Conservation (phyloP, 2,888 invertebrate genomes). For the Catocala sponsa region DNA sequence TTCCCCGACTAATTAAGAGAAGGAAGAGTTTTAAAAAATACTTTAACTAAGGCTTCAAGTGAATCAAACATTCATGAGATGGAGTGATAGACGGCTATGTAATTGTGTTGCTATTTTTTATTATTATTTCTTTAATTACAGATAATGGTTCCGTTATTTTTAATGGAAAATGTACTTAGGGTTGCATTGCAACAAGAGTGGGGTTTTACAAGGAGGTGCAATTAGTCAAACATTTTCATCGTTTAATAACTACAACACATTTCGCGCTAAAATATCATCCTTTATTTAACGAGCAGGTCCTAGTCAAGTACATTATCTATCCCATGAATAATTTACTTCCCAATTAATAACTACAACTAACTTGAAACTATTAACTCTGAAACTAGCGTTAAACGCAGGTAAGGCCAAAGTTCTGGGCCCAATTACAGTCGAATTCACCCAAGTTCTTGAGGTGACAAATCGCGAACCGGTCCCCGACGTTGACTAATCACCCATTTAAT, state of each 20-base stretch:
- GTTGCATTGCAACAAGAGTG: constrained; percentile 16
- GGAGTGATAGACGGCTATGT: constrained; percentile 64
- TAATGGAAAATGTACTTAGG: constrained; percentile 23
- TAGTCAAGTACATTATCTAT: constrained; percentile 11
- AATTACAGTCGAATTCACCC: constrained; percentile 85
- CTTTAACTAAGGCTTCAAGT: constrained; percentile 69
- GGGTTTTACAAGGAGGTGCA: constrained; percentile 48
- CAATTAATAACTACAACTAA: constrained; percentile 69
- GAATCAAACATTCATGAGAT: constrained; percentile 84
- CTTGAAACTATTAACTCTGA: constrained; percentile 67
- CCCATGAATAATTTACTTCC: constrained; percentile 69
- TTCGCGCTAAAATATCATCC: background rate
- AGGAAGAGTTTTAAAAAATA: constrained; percentile 80
- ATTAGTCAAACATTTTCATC: constrained; percentile 21
- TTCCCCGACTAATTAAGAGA: constrained; percentile 86
- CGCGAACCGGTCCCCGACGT: constrained; percentile 83
- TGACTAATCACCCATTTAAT: constrained; percentile 86
- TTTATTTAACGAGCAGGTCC: background rate
- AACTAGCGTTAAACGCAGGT: constrained; percentile 78
- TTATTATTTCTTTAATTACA: constrained; percentile 58
- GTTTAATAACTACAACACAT: background rate
- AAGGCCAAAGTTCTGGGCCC: constrained; percentile 78
- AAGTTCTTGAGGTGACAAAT: constrained; percentile 84
- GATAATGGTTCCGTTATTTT: constrained; percentile 43
- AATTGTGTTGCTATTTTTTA: constrained; percentile 63